These are phyloP conservation scores for Hippocampus comes DNA, from an alignment of 2,113 vertebrate species.

Conservation along the genomic window DNA sequence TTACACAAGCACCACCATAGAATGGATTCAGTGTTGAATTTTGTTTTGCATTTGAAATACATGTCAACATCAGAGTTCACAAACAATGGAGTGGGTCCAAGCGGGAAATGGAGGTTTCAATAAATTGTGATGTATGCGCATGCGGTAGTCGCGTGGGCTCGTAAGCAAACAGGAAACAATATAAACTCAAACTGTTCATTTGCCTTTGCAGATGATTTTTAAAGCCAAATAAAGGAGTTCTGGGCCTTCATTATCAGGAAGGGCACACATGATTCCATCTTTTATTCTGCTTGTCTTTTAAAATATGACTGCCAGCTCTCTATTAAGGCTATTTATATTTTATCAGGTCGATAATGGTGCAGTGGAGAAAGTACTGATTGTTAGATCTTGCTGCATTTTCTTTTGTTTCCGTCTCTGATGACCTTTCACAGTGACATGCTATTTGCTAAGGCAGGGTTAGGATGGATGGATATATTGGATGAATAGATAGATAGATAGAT, in stretches of 20 bases:
- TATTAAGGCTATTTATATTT: conserved; percentile 56
- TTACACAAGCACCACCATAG: background rate
- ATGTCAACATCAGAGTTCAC: background rate
- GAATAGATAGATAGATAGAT: conserved; percentile 6
- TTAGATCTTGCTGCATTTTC: conserved; percentile 13
- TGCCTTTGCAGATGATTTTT: conserved; percentile 13
- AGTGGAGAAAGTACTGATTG: conserved; percentile 6
- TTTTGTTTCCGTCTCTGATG: conserved; percentile 5
- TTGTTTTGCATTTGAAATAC: background rate
- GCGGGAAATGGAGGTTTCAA: conserved; percentile 5
- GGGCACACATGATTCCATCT: conserved; percentile 7
- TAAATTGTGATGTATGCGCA: conserved; percentile 21
- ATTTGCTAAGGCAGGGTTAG: background rate
- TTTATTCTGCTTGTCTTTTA: conserved; percentile 17
- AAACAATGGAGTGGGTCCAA: background rate
- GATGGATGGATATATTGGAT: background rate
- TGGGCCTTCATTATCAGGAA: background rate
- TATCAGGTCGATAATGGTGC: conserved; percentile 26
- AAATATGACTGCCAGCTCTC: conserved; percentile 41
- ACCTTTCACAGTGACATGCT: conserved; percentile 8
- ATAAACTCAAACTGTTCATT: background rate
- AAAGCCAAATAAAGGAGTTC: conserved; percentile 1
- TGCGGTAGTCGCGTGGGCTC: conserved; percentile 13
- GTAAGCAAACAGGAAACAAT: background rate
- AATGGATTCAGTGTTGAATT: background rate